Evolutionary conservation across 2,888 invertebrate genomes (phyloP), one percentile per base, ranked within the genome.

Genomic region (Prosapia bicincta): DNA sequence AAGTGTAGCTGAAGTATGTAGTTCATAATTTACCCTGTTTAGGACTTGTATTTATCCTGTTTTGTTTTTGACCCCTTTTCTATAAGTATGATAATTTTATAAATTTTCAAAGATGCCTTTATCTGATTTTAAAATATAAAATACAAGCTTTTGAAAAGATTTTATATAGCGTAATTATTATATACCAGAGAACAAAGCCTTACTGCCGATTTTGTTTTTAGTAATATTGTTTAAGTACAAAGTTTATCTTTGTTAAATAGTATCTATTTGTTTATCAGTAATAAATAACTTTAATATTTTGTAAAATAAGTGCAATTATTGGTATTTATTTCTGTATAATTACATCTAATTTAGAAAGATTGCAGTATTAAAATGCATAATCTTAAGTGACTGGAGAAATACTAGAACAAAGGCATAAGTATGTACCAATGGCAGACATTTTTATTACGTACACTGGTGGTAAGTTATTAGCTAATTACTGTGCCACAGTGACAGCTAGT

Each of bases 221-320:
- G 54, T 13, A 54, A 54, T 54, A 54, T 54, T 38, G 38, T 54
- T 54, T 54, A 54, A 54, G 54, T 54, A 54, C 54, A 54, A 54
- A 54, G 2, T 54, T 20, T 54, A 54, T 54, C 20, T 54, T 54
- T 54, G 20, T 54, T 54, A 20, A 54, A 54, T 38, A 30, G 5
- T 30, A 54, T 54, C 20, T 54, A 20, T 54, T 54, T 1, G 7
- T 54, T 54, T 54, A 54, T 54, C 20, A 54, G 6, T 54, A 54
- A 54, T 20, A 54, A 54, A 54, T 54, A 54, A 54, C 54, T 54
- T 54, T 20, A 54, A 54, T 54, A 54, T 54, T 54, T 54, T 54
- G 54, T 54, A 54, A 54, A 54, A 54, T 54, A 54, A 54, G 54
- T 54, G 54, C 54, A 54, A 54, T 54, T 54, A 54, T 54, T 54